phyloP scores from a whole-genome alignment of 2,888 invertebrate genomes.

The Eristalis intricaria region DNA sequence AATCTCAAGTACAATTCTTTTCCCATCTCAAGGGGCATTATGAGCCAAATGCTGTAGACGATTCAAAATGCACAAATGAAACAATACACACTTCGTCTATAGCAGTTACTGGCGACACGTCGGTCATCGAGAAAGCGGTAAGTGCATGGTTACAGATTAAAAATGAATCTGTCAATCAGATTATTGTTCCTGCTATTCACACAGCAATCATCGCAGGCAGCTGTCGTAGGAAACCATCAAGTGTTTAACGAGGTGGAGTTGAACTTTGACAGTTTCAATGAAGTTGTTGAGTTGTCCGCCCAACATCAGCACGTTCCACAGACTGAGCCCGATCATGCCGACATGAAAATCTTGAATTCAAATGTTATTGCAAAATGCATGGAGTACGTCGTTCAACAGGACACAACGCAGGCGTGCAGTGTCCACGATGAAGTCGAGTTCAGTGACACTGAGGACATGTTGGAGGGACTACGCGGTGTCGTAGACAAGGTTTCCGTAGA shows the following conservation, averaged over 20 bases:
- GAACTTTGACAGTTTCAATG: slow-evolving; percentile 77
- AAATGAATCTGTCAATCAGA: neutral
- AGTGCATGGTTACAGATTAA: neutral
- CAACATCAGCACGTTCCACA: slow-evolving; percentile 66
- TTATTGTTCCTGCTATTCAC: neutral
- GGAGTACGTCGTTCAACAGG: slow-evolving; percentile 54
- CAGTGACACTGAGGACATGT: slow-evolving; percentile 92
- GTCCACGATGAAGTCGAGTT: slow-evolving; percentile 84
- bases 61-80: slow-evolving; percentile 42
- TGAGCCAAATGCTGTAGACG: slow-evolving; percentile 82
- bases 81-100: slow-evolving; percentile 20
- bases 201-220: neutral
- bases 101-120: neutral
- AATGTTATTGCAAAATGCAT: slow-evolving; percentile 54
- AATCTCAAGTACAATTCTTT: slow-evolving; percentile 91
- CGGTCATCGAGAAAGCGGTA: slow-evolving; percentile 45
- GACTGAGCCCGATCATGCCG: slow-evolving; percentile 40
- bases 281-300: slow-evolving; percentile 42
- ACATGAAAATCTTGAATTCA: slow-evolving; percentile 71
- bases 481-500: slow-evolving; percentile 84
- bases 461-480: slow-evolving; percentile 91
- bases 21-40: slow-evolving; percentile 92
- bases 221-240: slow-evolving; percentile 71
- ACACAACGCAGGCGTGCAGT: slow-evolving; percentile 51
- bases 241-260: slow-evolving; percentile 79